phyloP scores from a whole-genome alignment of 2,797 vertebrate species.

The Phrynocephalus guinanensis region DNA sequence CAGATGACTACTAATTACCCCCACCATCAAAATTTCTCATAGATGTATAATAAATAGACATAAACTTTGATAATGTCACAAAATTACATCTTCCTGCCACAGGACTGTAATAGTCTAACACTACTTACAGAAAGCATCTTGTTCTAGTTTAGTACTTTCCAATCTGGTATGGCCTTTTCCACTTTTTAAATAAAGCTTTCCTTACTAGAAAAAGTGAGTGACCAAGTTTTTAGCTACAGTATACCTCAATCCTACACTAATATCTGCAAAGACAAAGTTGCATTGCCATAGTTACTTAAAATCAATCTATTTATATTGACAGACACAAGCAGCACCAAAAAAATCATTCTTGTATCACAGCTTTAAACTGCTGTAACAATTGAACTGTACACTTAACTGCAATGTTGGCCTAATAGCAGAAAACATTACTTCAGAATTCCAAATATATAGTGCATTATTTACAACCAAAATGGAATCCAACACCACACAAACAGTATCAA shows the following conservation, averaged over 20 bases:
- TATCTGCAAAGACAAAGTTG: background rate
- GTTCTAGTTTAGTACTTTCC: background rate
- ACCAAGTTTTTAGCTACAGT: background rate
- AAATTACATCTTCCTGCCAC: background rate
- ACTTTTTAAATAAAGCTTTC: background rate
- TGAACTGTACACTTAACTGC: background rate
- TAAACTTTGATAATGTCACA: background rate
- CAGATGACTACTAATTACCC: background rate
- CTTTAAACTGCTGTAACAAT: background rate
- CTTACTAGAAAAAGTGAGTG: conserved; percentile 19
- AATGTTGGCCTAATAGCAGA: background rate
- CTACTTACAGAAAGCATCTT: background rate
- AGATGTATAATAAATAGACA: background rate
- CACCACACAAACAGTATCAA: background rate
- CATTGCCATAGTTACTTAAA: background rate
- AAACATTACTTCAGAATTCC: background rate
- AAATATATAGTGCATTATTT: background rate
- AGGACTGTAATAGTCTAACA: background rate
- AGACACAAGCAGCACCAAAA: conserved; percentile 45
- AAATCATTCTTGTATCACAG: conserved; percentile 9
- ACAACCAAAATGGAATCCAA: background rate
- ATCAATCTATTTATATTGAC: conserved; percentile 35
- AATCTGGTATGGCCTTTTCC: background rate
- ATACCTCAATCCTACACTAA: background rate
- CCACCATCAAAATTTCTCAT: background rate